Percentiles rank a stretch among this genome's conserved stretches.
phyloP scores from a whole-genome alignment of 2,113 vertebrate genomes.

The Crypturellus undulatus region DNA sequence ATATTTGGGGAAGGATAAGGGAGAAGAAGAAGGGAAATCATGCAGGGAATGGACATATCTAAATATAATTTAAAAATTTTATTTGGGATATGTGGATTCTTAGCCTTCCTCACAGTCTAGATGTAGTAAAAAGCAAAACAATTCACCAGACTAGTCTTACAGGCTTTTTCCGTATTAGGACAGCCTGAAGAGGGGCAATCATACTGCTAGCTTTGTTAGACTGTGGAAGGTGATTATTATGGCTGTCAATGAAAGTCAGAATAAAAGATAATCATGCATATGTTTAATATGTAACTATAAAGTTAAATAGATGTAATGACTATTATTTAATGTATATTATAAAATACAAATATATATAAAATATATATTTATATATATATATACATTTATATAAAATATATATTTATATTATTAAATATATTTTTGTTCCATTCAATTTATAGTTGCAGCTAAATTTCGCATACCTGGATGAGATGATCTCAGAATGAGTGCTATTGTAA shows the following conservation, averaged over 20 bases:
- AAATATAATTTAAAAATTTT: background rate
- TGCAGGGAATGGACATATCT: background rate
- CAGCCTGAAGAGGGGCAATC: background rate
- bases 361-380: background rate
- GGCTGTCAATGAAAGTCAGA: background rate
- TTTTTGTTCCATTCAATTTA: background rate
- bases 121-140: background rate
- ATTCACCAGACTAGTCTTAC: background rate
- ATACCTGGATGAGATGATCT: background rate
- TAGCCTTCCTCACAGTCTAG: background rate
- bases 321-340: background rate
- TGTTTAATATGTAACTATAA: background rate
- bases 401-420: background rate
- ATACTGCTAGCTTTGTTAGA: background rate
- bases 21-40: background rate
- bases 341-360: no score
- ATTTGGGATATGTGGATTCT: background rate
- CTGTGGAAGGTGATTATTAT: background rate
- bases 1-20: background rate
- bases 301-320: background rate
- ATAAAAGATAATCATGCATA: background rate
- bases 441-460: background rate
- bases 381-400: no score
- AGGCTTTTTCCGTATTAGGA: no score
- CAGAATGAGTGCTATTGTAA: background rate